Evolutionary conservation across 2,797 vertebrate species (phyloP).

Genomic region (Garrulus glandarius): DNA sequence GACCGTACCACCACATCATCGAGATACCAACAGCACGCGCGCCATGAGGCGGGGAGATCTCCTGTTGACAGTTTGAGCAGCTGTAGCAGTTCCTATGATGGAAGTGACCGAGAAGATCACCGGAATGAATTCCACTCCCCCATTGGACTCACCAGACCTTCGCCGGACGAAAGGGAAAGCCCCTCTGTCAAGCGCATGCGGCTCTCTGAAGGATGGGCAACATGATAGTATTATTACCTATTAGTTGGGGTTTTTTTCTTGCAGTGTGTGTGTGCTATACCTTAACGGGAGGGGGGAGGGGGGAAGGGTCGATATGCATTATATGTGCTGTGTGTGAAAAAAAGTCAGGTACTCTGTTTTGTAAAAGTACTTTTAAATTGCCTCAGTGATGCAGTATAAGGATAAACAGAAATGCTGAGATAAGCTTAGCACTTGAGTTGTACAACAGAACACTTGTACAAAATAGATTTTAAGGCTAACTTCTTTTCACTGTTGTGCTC

Average conservation of each 20-base stretch:
- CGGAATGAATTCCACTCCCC: constrained; percentile 97
- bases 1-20: constrained; percentile 95
- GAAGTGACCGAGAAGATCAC: constrained; percentile 97
- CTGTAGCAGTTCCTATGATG: constrained; percentile 98
- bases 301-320: constrained; percentile 92
- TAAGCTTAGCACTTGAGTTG: constrained; percentile 94
- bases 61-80: constrained; percentile 99
- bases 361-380: constrained; percentile 95
- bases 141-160: constrained; percentile 93
- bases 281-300: constrained; percentile 83
- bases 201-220: constrained; percentile 98
- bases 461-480: constrained; percentile 94
- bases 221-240: constrained; percentile 88
- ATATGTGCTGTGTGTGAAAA: constrained; percentile 92
- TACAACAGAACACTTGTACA: constrained; percentile 94
- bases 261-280: constrained; percentile 94
- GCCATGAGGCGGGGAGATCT: constrained; percentile 97
- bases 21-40: constrained; percentile 89
- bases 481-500: constrained; percentile 96
- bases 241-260: constrained; percentile 79
- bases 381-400: constrained; percentile 91
- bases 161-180: constrained; percentile 95
- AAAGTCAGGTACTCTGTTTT: constrained; percentile 95
- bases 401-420: constrained; percentile 86
- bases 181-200: constrained; percentile 97